Evolutionary conservation across 2,888 invertebrate genomes (phyloP).

Genomic region (Oxycera nigricornis): DNA sequence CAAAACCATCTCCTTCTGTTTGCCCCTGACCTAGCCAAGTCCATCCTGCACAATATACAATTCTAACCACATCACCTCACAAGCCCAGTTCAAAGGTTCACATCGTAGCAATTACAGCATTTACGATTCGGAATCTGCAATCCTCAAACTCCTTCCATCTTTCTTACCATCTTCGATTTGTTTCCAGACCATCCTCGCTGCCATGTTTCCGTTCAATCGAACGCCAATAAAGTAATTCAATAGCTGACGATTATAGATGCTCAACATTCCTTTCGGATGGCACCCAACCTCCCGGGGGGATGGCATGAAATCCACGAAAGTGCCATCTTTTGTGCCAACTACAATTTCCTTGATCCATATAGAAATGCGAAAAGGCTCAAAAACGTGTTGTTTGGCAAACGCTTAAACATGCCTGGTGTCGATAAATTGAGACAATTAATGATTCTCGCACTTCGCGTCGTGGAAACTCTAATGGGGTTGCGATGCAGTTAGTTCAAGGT

Average conservation of each 20-base stretch:
- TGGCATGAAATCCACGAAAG: neutral
- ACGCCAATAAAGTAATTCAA: slow-evolving; percentile 29
- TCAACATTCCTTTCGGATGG: neutral
- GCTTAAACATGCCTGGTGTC: slow-evolving; percentile 6
- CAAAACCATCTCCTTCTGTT: neutral
- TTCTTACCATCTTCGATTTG: neutral
- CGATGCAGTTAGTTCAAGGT: neutral
- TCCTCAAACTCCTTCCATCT: neutral
- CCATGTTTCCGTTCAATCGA: neutral
- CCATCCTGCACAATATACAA: neutral
- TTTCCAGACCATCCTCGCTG: neutral
- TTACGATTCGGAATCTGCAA: neutral
- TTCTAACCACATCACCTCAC: neutral
- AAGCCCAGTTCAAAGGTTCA: neutral
- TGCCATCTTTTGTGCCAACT: neutral
- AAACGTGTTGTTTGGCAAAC: slow-evolving; percentile 1
- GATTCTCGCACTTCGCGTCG: slow-evolving; percentile 2
- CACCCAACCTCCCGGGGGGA: neutral
- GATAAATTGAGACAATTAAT: slow-evolving; percentile 25
- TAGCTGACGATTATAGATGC: neutral
- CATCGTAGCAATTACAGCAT: neutral
- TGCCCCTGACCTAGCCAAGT: neutral
- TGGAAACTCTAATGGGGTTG: neutral
- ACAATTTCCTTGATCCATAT: neutral
- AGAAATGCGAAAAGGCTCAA: slow-evolving; percentile 2